Conservation (phyloP, 2,113 vertebrate species). For the Ia io region DNA sequence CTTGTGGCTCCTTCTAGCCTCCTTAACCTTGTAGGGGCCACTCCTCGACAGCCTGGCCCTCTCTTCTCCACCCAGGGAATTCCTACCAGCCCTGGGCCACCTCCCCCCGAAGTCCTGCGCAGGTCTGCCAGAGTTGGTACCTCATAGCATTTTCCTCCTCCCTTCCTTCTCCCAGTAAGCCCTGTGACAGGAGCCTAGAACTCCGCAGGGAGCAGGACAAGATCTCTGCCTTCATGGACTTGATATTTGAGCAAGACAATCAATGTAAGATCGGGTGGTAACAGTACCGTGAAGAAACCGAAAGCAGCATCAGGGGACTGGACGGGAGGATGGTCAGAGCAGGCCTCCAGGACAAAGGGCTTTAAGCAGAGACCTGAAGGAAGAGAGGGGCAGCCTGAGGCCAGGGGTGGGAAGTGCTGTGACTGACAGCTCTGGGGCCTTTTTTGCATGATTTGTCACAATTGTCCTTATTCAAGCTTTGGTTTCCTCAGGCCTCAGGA, state of each 20-base stretch:
- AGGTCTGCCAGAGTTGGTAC: not conserved
- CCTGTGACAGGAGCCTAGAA: not conserved
- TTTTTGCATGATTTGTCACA: not conserved
- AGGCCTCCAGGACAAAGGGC: not conserved
- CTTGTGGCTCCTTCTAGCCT: not conserved
- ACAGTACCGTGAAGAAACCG: not conserved
- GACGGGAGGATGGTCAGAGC: not conserved
- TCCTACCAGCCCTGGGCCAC: not conserved
- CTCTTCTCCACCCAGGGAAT: not conserved
- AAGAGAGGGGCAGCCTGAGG: not conserved
- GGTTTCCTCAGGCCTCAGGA: not conserved
- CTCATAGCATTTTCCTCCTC: not conserved
- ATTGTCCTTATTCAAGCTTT: not conserved
- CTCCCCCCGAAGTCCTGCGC: not conserved
- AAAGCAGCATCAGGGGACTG: not conserved
- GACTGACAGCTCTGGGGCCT: too few species aligned
- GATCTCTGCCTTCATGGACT: not conserved
- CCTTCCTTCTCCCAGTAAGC: not conserved
- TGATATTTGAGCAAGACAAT: not conserved
- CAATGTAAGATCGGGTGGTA: not conserved
- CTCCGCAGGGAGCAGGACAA: not conserved
- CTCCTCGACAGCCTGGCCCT: not conserved
- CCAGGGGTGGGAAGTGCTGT: rapidly evolving
- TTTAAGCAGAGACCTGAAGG: not conserved
- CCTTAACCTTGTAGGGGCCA: not conserved